Conservation (phyloP, 2,888 invertebrate species). For the Parascotia fuliginaria region DNA sequence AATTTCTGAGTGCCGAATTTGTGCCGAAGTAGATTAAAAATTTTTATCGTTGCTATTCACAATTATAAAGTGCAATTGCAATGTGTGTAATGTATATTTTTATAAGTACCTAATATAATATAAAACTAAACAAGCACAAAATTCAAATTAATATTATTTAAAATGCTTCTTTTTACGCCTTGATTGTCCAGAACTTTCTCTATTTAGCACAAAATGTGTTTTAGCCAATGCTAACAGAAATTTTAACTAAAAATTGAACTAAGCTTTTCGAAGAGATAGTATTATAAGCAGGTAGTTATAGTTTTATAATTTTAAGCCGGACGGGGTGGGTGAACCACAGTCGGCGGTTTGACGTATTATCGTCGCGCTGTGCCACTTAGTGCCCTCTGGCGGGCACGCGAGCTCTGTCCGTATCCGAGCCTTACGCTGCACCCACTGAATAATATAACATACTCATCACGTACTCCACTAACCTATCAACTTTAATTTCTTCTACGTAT, state of each 20-base stretch:
- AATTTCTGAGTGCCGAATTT: too few species aligned
- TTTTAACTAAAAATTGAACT: background rate
- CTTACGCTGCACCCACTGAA: background rate
- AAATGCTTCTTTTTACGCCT: too few species aligned
- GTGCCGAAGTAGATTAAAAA: too few species aligned
- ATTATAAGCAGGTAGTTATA: constrained; percentile 24
- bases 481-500: constrained; percentile 35
- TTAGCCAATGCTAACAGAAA: background rate
- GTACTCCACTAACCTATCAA: constrained; percentile 39
- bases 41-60: constrained; percentile 24
- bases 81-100: too few species aligned
- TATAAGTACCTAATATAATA: too few species aligned
- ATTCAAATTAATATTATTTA: too few species aligned
- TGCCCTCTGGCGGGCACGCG: constrained; percentile 47
- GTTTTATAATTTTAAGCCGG: constrained; percentile 63
- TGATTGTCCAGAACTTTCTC: too few species aligned
- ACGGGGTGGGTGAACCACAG: constrained; percentile 58
- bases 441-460: constrained; percentile 32
- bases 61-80: too few species aligned
- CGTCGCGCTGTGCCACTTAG: constrained; percentile 68
- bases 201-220: too few species aligned
- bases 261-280: constrained; percentile 19
- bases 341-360: constrained; percentile 74
- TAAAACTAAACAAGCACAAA: too few species aligned
- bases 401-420: constrained; percentile 15